These are phyloP conservation scores for Thera obeliscata DNA, from an alignment of 2,888 invertebrate genomes.

Conservation along the genomic window DNA sequence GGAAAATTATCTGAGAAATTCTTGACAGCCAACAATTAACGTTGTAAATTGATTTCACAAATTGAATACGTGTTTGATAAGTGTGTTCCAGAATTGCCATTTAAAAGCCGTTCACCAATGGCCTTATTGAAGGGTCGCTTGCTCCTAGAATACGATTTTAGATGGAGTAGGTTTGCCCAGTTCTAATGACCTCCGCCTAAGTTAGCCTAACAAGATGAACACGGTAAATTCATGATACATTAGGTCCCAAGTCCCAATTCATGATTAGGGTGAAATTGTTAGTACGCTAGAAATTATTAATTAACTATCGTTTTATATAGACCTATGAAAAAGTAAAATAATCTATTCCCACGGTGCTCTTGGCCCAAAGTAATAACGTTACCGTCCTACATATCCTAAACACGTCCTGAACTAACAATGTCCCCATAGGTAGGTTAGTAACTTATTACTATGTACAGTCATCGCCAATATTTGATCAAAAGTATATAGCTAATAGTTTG, in stretches of 20 bases:
- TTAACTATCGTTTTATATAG: not conserved
- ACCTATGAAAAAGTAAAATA: not conserved
- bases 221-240: no score
- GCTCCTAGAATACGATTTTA: no score
- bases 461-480: not conserved
- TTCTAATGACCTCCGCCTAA: no score
- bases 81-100: no score
- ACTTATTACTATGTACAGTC: slow-evolving; percentile 3
- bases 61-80: not conserved
- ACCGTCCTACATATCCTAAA: slow-evolving; percentile 2
- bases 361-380: not conserved
- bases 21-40: not conserved
- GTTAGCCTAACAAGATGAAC: no score
- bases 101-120: no score
- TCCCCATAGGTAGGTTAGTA: not conserved
- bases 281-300: no score
- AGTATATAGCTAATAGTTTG: no score
- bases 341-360: slow-evolving; percentile 1
- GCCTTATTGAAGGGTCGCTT: no score
- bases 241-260: no score
- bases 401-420: slow-evolving; percentile 6
- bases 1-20: slow-evolving; percentile 19
- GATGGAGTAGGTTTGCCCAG: no score
- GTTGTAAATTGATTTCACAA: not conserved
- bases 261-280: no score